These are phyloP conservation scores for Protodeltote pygarga DNA, from an alignment of 2,888 invertebrate species.

Conservation along the genomic window DNA sequence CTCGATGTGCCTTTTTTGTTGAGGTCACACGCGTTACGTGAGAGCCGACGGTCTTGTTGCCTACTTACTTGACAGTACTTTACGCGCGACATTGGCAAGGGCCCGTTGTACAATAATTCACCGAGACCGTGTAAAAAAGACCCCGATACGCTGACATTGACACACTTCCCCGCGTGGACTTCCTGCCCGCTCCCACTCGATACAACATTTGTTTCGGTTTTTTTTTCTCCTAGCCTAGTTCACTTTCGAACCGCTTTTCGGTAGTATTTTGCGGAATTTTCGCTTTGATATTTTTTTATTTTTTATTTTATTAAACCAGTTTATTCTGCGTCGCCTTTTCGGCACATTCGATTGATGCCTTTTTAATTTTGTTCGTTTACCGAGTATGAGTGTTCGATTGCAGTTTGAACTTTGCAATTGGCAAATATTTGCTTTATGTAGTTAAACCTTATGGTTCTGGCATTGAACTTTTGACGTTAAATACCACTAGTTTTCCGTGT, in stretches of 20 bases:
- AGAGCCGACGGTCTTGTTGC: constrained; percentile 29
- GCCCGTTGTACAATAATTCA: constrained; percentile 52
- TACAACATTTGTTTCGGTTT: constrained; percentile 65
- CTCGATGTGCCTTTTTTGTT: constrained; percentile 29
- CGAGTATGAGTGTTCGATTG: constrained; percentile 36
- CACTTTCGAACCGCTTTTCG: constrained; percentile 64
- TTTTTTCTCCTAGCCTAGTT: constrained; percentile 60
- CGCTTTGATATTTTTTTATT: constrained; percentile 50
- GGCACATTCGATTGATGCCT: constrained; percentile 46
- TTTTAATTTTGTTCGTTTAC: constrained; percentile 48
- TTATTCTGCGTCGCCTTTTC: constrained; percentile 54
- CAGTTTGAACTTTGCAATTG: constrained; percentile 46
- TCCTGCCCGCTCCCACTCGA: constrained; percentile 64
- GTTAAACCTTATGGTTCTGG: constrained; percentile 19
- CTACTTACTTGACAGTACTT: constrained; percentile 28
- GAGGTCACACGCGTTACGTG: constrained; percentile 39
- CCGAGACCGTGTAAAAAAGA: constrained; percentile 57
- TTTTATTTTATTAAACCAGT: constrained; percentile 57
- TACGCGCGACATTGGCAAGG: constrained; percentile 35
- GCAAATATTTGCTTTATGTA: constrained; percentile 19
- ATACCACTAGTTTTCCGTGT: constrained; percentile 37
- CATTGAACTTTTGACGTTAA: constrained; percentile 48
- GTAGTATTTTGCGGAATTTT: constrained; percentile 59
- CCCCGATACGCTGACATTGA: constrained; percentile 79
- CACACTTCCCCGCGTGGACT: constrained; percentile 73